Base-by-base conservation (phyloP, 2,888 invertebrate genomes). In the Chaetogeoica ovagalla region DNA sequence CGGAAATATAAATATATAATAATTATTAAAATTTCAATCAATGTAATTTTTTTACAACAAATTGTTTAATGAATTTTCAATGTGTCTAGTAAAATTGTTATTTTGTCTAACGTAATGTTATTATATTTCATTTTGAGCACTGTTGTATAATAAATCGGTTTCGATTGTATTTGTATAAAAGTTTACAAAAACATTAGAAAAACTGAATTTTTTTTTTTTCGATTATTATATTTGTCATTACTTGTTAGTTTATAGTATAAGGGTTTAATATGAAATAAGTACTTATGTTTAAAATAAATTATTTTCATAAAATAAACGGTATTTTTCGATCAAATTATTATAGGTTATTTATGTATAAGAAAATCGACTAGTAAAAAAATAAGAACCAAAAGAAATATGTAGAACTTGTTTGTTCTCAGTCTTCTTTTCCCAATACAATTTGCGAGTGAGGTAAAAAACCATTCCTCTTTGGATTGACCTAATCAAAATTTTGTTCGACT, bases 201-300 rank as follows among this genome's bases (percentile, higher is more conserved):
- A 63, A 8, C 48, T 48, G 19, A 43, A 43, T 43, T 43, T 43
- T 43, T 43, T 43, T 43, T 43, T 43, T 43, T 43, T n/a, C 63
- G 60, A 62, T 30, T 48, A 72, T 60, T 73, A 37, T 15, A 63
- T 55, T 73, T 65, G 55, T 73, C 48, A 62, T 52, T 63, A 48
- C 11, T 48, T 48, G 48, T 48, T 48, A 73, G 52, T 55, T 55
- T 65, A 55, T 9, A 55, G 62, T 19, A 39, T 55, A 65, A 65
- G 21, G 52, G 39, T 65, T 63, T 63, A 63, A 73, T 73, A 73
- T 21, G n/a, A 63, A 73, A 55, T 73, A 73, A 73, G 52, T 62
- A 63, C 73, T 52, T 73, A 73, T 73, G 63, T 73, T 63, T 62
- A 72, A 62, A 73, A 63, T 65, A 55, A 59, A 74, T 65, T 74